Conservation (phyloP, 1,140 invertebrate species). For the Acyrthosiphon pisum region DNA sequence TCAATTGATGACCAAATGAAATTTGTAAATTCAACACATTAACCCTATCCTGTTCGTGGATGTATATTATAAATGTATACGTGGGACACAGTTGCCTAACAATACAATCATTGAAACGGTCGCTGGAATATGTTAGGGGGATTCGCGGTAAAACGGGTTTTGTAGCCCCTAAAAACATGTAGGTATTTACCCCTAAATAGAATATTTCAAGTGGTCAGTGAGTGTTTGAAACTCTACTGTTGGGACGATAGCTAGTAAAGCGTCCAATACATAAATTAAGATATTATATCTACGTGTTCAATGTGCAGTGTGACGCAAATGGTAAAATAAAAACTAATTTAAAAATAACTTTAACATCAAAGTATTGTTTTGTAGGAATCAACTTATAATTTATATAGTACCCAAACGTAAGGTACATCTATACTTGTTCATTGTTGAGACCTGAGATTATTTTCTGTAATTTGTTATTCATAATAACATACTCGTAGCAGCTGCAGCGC, state of each 20-base stretch:
- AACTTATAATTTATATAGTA: neutral
- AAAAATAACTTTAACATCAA: neutral
- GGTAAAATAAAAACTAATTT: neutral
- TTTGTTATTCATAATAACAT: neutral
- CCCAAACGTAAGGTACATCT: neutral
- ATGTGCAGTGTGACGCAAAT: neutral
- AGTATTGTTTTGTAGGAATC: neutral
- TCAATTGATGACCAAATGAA: neutral
- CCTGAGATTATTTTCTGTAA: neutral
- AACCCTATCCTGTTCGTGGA: constrained; percentile 11
- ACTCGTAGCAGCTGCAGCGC: neutral
- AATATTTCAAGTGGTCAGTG: neutral
- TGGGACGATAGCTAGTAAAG: neutral
- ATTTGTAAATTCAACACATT: constrained; percentile 11
- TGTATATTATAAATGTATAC: neutral
- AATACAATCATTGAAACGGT: constrained; percentile 29
- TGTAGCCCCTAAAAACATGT: neutral
- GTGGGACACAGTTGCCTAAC: neutral
- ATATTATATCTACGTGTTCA: neutral
- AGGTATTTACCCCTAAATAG: neutral
- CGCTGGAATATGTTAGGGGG: constrained; percentile 34
- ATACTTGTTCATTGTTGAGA: neutral
- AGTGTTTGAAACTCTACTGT: neutral
- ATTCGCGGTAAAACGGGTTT: constrained; percentile 24
- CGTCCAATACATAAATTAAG: neutral